Percentiles rank a stretch among this genome's conserved stretches.
Conservation (phyloP, 1,140 invertebrate species). For the Drosophila pseudoobscura region DNA sequence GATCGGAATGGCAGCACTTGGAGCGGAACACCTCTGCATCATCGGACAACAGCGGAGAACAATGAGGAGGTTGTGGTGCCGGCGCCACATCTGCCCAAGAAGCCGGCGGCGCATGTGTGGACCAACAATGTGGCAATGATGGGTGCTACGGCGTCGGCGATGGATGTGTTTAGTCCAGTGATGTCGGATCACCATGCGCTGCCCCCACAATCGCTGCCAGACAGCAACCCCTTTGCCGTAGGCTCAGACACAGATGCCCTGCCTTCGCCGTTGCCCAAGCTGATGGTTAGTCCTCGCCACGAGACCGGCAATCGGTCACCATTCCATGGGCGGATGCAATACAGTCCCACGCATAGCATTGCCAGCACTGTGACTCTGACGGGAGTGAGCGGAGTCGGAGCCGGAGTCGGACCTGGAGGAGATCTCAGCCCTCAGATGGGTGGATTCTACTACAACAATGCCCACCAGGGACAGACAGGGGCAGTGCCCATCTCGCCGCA, state of each 20-base stretch:
- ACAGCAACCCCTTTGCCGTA: slow-evolving; percentile 43
- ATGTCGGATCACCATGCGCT: slow-evolving; percentile 39
- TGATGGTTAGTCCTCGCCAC: slow-evolving; percentile 73
- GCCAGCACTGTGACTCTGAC: slow-evolving; percentile 63
- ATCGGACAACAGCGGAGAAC: slow-evolving; percentile 23
- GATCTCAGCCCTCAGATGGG: slow-evolving; percentile 66
- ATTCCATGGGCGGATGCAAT: slow-evolving; percentile 74
- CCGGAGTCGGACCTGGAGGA: slow-evolving; percentile 8
- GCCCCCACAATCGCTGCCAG: slow-evolving; percentile 24
- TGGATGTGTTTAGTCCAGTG: slow-evolving; percentile 61
- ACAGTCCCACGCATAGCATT: slow-evolving; percentile 73
- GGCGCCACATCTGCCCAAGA: slow-evolving; percentile 68
- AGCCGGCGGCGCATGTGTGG: slow-evolving; percentile 72
- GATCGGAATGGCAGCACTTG: slow-evolving; percentile 69
- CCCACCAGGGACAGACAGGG: slow-evolving; percentile 44
- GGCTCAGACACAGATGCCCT: slow-evolving; percentile 40
- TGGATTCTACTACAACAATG: slow-evolving; percentile 62
- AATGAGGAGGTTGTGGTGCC: slow-evolving; percentile 59
- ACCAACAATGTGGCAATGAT: slow-evolving; percentile 38
- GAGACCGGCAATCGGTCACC: slow-evolving; percentile 73
- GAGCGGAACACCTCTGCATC: slow-evolving; percentile 55
- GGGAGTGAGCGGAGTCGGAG: slow-evolving; percentile 8
- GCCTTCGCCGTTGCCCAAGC: slow-evolving; percentile 68
- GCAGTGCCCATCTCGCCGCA: slow-evolving; percentile 82
- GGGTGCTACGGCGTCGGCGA: slow-evolving; percentile 16